These are phyloP conservation scores for Epiblema foenella DNA, from an alignment of 2,888 invertebrate species.

Conservation along the genomic window DNA sequence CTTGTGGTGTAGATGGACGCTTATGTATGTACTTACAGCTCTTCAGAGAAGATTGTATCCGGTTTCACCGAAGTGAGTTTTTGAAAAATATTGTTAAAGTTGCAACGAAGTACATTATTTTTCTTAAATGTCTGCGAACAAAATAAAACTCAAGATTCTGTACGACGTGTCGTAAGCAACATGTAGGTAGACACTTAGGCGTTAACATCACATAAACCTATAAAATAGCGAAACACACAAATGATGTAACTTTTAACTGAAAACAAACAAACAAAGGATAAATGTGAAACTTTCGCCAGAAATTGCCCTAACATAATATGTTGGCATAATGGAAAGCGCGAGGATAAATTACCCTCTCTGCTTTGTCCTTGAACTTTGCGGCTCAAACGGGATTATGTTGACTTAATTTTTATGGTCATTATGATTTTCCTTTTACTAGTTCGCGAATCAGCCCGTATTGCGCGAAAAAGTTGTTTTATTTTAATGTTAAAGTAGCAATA, in stretches of 20 bases:
- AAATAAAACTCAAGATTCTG: no score
- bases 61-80: no score
- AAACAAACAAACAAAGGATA: conserved; percentile 42
- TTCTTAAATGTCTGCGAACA: no score
- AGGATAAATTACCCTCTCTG: conserved; percentile 63
- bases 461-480: not conserved
- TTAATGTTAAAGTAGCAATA: not conserved
- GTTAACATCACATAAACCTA: not conserved
- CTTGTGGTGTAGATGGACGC: no score
- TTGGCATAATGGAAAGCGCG: conserved; percentile 65
- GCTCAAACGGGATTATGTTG: conserved; percentile 55
- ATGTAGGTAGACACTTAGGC: no score
- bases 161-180: no score
- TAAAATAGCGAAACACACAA: not conserved
- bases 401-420: conserved; percentile 48
- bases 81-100: no score
- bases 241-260: conserved; percentile 24
- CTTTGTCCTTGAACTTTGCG: conserved; percentile 63
- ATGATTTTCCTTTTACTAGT: conserved; percentile 12
- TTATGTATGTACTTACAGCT: no score
- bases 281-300: conserved; percentile 46
- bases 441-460: not conserved
- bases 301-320: conserved; percentile 66
- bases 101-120: no score
- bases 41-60: no score